Evolutionary conservation across 2,888 invertebrate species (phyloP).

Genomic region (Bursaphelenchus okinawaensis): DNA sequence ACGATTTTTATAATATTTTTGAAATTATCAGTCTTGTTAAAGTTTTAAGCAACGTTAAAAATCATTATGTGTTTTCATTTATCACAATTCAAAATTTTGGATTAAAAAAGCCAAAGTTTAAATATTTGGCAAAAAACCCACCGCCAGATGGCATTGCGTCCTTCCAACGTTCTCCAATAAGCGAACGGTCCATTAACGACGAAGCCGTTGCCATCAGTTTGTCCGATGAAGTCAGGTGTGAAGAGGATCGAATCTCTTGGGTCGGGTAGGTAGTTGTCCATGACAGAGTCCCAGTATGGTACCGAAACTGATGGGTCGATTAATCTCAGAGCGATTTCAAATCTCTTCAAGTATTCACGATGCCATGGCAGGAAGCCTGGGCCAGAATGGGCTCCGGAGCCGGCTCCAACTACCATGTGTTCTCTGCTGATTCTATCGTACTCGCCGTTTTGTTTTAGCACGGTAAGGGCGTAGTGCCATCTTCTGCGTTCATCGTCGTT

Average conservation of each 20-base stretch:
- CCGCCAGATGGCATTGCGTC: slow-evolving; percentile 49
- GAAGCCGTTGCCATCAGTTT: slow-evolving; percentile 44
- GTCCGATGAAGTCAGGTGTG: slow-evolving; percentile 54
- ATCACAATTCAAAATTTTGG: too few species aligned
- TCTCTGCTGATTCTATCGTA: slow-evolving; percentile 49
- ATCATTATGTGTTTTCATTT: too few species aligned
- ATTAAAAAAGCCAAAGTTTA: not conserved
- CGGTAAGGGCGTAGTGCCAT: slow-evolving; percentile 53
- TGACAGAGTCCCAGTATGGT: slow-evolving; percentile 60
- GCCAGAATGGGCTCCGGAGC: slow-evolving; percentile 52
- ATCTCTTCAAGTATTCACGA: slow-evolving; percentile 25
- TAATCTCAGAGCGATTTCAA: slow-evolving; percentile 53
- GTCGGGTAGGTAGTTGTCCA: slow-evolving; percentile 58
- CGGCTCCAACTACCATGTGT: slow-evolving; percentile 46
- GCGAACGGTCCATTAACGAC: slow-evolving; percentile 53
- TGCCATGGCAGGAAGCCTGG: slow-evolving; percentile 57
- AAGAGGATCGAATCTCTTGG: slow-evolving; percentile 58
- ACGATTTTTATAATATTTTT: not conserved
- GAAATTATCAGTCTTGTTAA: too few species aligned
- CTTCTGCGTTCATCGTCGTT: slow-evolving; percentile 51
- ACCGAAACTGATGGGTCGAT: slow-evolving; percentile 58
- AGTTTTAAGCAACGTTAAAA: too few species aligned
- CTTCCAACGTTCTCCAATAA: slow-evolving; percentile 55
- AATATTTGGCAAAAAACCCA: too few species aligned
- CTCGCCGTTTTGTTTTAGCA: slow-evolving; percentile 51